Percentiles rank a stretch among this genome's conserved stretches.
Evolutionary conservation across 2,888 invertebrate genomes (phyloP).

Genomic region (Nemotelus pantherinus): DNA sequence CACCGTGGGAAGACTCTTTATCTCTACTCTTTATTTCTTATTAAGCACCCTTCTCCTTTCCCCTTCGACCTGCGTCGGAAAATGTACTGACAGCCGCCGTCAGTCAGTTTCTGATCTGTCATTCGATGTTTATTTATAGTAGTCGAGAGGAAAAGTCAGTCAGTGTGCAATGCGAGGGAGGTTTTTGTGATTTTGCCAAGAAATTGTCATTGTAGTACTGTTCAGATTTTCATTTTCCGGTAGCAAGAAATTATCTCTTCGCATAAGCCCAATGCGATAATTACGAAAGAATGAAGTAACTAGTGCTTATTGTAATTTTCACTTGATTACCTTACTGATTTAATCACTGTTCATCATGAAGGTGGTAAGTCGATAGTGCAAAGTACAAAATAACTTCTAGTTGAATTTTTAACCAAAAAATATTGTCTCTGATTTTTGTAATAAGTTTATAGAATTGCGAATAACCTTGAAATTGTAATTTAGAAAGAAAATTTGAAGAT

Average conservation of each 20-base stretch:
- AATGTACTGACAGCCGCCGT: too few relatives aligned
- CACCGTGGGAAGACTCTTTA: too few relatives aligned
- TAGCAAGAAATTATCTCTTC: not conserved
- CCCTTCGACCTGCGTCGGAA: too few relatives aligned
- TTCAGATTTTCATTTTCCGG: conserved; percentile 1
- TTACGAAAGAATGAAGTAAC: not conserved
- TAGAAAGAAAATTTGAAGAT: too few relatives aligned
- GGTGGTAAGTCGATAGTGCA: conserved; percentile 33
- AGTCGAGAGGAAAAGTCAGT: not conserved
- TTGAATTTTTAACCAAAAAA: not conserved
- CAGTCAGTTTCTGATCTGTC: conserved; percentile 8
- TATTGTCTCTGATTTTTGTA: not conserved
- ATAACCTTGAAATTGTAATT: not conserved
- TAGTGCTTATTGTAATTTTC: not conserved
- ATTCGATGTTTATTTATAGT: conserved; percentile 41
- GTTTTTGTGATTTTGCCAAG: conserved; percentile 23
- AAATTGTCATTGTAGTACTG: not conserved
- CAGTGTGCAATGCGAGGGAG: conserved; percentile 37
- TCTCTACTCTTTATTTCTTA: too few relatives aligned
- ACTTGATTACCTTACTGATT: not conserved
- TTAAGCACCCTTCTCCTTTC: too few relatives aligned
- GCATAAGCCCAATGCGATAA: not conserved
- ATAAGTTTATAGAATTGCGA: not conserved
- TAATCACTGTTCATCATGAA: conserved; percentile 8
- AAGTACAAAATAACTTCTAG: conserved; percentile 20